Percentiles rank a stretch among this genome's conserved stretches.
phyloP scores from a whole-genome alignment of 2,888 invertebrate genomes.

The Luffia ferchaultella region DNA sequence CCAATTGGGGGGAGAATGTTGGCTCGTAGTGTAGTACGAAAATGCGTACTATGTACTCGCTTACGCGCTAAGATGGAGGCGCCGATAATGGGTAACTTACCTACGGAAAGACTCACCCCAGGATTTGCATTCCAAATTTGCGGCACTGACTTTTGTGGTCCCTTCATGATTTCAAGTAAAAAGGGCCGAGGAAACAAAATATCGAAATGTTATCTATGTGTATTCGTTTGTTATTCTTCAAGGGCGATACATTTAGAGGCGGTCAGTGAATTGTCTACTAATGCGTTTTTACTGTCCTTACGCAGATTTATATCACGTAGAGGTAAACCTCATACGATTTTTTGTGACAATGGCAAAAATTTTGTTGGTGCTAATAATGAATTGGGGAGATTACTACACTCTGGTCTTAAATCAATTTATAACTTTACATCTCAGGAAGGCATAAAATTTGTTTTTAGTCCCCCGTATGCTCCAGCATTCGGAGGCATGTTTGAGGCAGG shows the following conservation, averaged over 20 bases:
- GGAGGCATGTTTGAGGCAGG: conserved; percentile 12
- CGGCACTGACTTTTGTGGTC: conserved; percentile 8
- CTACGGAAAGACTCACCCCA: conserved; percentile 2
- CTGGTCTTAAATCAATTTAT: conserved; percentile 3
- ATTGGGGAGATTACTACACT: conserved; percentile 4
- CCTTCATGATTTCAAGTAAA: conserved; percentile 4
- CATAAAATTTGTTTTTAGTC: conserved; percentile 4
- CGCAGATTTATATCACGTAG: conserved; percentile 9
- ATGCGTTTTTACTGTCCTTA: too few relatives aligned
- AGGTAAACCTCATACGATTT: conserved; percentile 7
- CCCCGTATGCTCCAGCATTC: conserved; percentile 8
- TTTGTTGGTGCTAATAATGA: conserved; percentile 9
- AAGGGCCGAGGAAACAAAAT: too few relatives aligned
- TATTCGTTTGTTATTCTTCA: conserved; percentile 9
- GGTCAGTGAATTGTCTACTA: too few relatives aligned
- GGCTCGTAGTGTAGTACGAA: background rate
- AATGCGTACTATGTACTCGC: conserved; percentile 1
- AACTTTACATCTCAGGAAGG: conserved; percentile 6
- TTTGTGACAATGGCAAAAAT: conserved; percentile 8
- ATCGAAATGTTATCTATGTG: conserved; percentile 11
- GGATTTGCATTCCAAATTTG: conserved; percentile 3
- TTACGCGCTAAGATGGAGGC: background rate
- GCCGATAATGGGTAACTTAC: conserved; percentile 8
- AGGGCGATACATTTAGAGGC: too few relatives aligned
- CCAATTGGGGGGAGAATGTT: conserved; percentile 2